Evolutionary conservation across 2,113 vertebrate genomes (phyloP).

Genomic region (Alethe diademata): DNA sequence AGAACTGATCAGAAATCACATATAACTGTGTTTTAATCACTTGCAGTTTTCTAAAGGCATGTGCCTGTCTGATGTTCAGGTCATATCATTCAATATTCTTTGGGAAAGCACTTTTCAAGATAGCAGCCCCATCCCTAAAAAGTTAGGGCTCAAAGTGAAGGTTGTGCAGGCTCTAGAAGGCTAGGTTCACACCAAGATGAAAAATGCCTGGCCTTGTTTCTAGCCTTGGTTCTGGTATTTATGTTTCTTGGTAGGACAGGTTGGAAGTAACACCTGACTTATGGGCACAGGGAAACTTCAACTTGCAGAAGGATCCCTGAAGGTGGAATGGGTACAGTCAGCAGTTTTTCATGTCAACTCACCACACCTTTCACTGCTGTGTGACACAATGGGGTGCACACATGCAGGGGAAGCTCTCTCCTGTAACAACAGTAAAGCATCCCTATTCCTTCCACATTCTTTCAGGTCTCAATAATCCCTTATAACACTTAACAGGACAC

Average conservation of each 20-base stretch:
- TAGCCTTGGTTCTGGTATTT: background rate
- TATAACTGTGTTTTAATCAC: background rate
- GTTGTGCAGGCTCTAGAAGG: background rate
- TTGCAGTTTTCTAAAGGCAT: background rate
- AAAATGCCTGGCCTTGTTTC: background rate
- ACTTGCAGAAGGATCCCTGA: background rate
- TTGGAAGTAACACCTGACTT: background rate
- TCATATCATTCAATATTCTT: background rate
- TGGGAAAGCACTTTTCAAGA: background rate
- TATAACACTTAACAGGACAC: background rate
- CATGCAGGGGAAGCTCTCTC: background rate
- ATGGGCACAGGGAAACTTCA: background rate
- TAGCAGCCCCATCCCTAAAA: background rate
- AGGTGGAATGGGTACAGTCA: background rate
- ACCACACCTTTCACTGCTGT: background rate
- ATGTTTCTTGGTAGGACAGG: background rate
- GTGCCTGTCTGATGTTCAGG: background rate
- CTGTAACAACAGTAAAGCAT: background rate
- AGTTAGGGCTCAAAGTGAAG: background rate
- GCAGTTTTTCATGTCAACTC: background rate
- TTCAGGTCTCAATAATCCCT: background rate
- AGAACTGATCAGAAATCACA: background rate
- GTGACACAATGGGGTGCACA: fast-evolving
- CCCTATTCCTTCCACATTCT: background rate
- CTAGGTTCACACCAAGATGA: background rate